A percentile compares a stretch with the other conserved stretches of the same genome.
phyloP scores from a whole-genome alignment of 2,113 vertebrate genomes.

The Etia nguti region DNA sequence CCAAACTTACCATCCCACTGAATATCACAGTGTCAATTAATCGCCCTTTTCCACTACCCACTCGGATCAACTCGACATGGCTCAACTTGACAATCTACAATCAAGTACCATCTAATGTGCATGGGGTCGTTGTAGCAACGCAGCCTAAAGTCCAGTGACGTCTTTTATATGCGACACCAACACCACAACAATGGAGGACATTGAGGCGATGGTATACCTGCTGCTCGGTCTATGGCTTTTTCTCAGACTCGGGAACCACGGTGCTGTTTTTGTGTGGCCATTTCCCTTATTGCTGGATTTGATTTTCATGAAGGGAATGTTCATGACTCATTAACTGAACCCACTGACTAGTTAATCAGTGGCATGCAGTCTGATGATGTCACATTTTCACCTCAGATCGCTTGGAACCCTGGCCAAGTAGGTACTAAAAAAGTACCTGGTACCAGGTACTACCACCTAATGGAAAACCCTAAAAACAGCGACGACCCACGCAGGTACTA shows the following conservation, averaged over 20 bases:
- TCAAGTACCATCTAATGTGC: neutral
- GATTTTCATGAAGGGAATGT: rapidly evolving
- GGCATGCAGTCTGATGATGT: neutral
- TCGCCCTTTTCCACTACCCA: neutral
- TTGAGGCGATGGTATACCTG: neutral
- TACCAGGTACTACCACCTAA: neutral
- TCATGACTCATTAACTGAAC: neutral
- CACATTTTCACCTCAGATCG: neutral
- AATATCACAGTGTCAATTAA: neutral
- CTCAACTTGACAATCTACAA: neutral
- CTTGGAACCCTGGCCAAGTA: neutral
- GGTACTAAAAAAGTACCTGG: neutral
- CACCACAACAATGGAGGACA: neutral
- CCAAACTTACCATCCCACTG: neutral
- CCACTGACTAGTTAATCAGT: neutral
- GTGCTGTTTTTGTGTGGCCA: neutral
- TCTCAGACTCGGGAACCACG: neutral
- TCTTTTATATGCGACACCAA: neutral
- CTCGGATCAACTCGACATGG: neutral
- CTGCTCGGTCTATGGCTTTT: neutral
- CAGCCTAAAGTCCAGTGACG: neutral
- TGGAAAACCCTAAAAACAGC: neutral
- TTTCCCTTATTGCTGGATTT: neutral
- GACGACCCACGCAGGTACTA: neutral
- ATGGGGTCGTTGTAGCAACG: neutral